Conservation (phyloP, 2,113 vertebrate genomes). For the Rallus limicola region DNA sequence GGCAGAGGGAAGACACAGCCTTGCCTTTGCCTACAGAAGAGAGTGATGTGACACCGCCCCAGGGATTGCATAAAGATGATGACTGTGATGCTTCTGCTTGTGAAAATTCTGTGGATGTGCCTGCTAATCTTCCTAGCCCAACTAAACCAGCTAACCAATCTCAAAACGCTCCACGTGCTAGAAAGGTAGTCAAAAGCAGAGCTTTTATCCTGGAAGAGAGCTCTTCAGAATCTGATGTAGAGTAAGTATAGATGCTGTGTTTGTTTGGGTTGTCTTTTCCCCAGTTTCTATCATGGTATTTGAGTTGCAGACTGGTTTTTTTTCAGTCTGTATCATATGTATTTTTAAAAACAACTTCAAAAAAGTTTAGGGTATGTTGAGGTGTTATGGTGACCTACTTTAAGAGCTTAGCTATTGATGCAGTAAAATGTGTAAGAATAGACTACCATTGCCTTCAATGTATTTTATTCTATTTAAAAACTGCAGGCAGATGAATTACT, state of each 20-base stretch:
- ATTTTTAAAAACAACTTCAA: neutral
- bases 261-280: neutral
- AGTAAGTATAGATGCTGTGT: constrained; percentile 25
- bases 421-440: neutral
- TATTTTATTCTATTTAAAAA: neutral
- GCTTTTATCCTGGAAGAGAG: rapidly evolving
- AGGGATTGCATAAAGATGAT: neutral
- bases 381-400: neutral
- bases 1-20: rapidly evolving
- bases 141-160: rapidly evolving
- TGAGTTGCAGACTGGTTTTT: neutral
- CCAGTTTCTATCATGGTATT: neutral
- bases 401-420: neutral
- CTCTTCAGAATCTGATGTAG: neutral
- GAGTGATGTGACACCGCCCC: neutral
- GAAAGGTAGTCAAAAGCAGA: rapidly evolving
- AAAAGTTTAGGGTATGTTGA: neutral
- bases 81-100: neutral
- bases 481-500: neutral
- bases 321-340: neutral
- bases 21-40: rapidly evolving
- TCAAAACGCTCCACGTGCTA: neutral
- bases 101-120: neutral
- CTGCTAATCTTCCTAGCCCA: neutral
- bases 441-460: rapidly evolving